Evolutionary conservation across 2,888 invertebrate species (phyloP).

Genomic region (Drosophila quinaria): DNA sequence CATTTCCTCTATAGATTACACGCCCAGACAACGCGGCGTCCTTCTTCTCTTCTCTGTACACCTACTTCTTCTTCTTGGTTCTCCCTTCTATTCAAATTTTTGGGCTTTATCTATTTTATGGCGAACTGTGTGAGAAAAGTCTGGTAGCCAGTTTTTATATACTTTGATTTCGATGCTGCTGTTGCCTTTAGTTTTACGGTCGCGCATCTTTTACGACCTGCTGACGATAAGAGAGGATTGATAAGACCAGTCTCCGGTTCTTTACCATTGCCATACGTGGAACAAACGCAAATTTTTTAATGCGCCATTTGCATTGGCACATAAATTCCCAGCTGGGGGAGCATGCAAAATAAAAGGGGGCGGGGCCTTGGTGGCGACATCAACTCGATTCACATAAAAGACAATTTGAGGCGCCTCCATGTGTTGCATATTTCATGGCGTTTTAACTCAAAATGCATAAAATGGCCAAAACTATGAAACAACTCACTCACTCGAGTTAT

Average conservation of each 20-base stretch:
- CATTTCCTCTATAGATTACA: slow-evolving; percentile 68
- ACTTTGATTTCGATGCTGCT: slow-evolving; percentile 71
- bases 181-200: slow-evolving; percentile 68
- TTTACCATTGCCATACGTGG: slow-evolving; percentile 47
- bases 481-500: slow-evolving; percentile 39
- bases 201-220: slow-evolving; percentile 68
- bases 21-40: slow-evolving; percentile 68
- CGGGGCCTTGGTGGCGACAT: slow-evolving; percentile 25
- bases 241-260: slow-evolving; percentile 51
- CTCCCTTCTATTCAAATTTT: slow-evolving; percentile 70
- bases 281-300: slow-evolving; percentile 74
- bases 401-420: slow-evolving; percentile 71
- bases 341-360: slow-evolving; percentile 31
- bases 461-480: slow-evolving; percentile 34
- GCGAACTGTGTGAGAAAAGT: slow-evolving; percentile 65
- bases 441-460: slow-evolving; percentile 68
- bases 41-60: slow-evolving; percentile 11
- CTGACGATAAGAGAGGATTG: slow-evolving; percentile 63
- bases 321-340: slow-evolving; percentile 56
- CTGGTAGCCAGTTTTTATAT: slow-evolving; percentile 67
- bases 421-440: slow-evolving; percentile 79
- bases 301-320: slow-evolving; percentile 73
- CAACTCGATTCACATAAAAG: slow-evolving; percentile 59
- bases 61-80: background rate
- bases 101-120: slow-evolving; percentile 73